Conservation (phyloP, 2,888 invertebrate genomes). For the Teinopalpus imperialis region DNA sequence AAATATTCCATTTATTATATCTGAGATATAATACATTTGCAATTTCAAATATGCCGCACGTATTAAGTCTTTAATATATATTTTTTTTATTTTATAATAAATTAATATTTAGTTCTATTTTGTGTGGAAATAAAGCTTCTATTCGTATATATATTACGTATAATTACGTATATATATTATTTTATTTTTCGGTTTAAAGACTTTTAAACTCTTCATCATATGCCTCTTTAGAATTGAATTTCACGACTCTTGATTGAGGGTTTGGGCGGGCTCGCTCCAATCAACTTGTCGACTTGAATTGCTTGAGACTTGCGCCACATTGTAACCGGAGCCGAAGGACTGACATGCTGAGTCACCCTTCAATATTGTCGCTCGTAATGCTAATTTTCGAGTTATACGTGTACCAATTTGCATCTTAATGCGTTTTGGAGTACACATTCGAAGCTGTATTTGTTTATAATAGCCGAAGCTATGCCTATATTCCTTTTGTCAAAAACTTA, state of each 20-base stretch:
- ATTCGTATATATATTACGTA: no score
- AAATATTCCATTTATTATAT: no score
- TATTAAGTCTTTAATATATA: no score
- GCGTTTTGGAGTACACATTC: constrained; percentile 53
- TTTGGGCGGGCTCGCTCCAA: constrained; percentile 67
- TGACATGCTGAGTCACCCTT: constrained; percentile 71
- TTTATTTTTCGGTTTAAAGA: no score
- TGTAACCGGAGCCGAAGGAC: constrained; percentile 66
- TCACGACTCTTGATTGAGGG: constrained; percentile 71
- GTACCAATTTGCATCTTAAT: constrained; percentile 79
- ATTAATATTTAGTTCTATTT: no score
- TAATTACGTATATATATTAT: no score
- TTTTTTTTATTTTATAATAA: no score
- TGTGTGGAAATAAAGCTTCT: no score
- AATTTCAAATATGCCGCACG: no score
- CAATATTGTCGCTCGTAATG: constrained; percentile 76
- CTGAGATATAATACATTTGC: no score
- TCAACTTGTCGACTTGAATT: constrained; percentile 57
- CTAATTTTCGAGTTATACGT: constrained; percentile 75
- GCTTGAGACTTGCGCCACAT: constrained; percentile 59
- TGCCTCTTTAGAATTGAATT: constrained; percentile 66
- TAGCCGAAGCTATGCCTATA: constrained; percentile 28
- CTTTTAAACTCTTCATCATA: constrained; percentile 17
- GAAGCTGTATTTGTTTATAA: constrained; percentile 39
- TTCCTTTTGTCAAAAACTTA: constrained; percentile 33